A percentile compares a stretch with the other conserved stretches of the same genome.
These are phyloP conservation scores for Ectropis crepuscularia DNA, from an alignment of 2,888 invertebrate genomes.

Conservation along the genomic window DNA sequence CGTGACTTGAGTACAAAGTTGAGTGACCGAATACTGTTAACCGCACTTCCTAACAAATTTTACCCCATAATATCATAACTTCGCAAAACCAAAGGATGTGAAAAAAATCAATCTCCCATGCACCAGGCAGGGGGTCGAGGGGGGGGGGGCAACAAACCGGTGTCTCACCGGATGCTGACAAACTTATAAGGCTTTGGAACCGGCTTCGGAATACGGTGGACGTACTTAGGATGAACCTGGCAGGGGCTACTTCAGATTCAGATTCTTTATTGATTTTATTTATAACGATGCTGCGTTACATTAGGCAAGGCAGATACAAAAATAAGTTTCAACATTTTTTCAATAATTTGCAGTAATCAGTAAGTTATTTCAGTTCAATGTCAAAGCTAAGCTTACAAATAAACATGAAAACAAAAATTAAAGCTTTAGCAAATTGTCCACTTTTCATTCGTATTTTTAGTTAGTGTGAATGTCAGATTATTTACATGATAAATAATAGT, in stretches of 20 bases:
- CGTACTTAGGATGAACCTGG: conserved; percentile 27
- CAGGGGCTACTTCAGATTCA: conserved; percentile 2
- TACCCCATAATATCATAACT: conserved; percentile 24
- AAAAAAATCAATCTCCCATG: conserved; percentile 43
- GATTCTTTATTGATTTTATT: too few species aligned
- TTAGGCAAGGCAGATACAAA: too few species aligned
- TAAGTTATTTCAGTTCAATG: too few species aligned
- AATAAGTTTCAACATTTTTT: not conserved
- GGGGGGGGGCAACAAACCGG: conserved; percentile 30
- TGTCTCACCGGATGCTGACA: conserved; percentile 50
- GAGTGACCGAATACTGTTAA: not conserved
- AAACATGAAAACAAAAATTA: too few species aligned
- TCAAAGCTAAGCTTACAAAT: too few species aligned
- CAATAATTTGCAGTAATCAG: too few species aligned
- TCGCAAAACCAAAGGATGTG: conserved; percentile 42
- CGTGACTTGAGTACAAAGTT: too few species aligned
- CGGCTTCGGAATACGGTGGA: conserved; percentile 41
- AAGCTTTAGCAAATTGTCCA: too few species aligned
- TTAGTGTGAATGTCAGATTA: too few species aligned
- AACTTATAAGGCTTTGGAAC: conserved; percentile 56
- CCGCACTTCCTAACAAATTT: conserved; percentile 11
- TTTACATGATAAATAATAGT: too few species aligned
- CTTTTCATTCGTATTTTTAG: too few species aligned
- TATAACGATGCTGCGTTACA: too few species aligned
- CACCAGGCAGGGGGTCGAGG: conserved; percentile 18